Conservation (phyloP, 2,797 vertebrate species). For the Enteromius afrohamiltoni region DNA sequence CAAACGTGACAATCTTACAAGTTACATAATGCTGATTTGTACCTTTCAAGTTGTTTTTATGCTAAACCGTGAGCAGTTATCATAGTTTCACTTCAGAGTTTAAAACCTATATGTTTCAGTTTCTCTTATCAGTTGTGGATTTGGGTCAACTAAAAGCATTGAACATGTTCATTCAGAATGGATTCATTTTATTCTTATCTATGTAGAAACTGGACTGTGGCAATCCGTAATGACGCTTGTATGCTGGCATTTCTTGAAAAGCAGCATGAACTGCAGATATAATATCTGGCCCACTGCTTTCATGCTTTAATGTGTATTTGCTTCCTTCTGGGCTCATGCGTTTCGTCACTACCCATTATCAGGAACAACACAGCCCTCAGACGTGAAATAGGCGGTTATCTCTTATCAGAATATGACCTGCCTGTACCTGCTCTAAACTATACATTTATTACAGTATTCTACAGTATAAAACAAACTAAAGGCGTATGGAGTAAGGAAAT, state of each 20-base stretch:
- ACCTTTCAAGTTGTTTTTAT: not conserved
- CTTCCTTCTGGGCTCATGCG: not conserved
- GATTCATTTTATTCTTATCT: slow-evolving; percentile 6
- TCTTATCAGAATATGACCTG: not conserved
- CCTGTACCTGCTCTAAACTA: slow-evolving; percentile 7
- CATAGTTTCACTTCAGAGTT: not conserved
- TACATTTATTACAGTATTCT: not conserved
- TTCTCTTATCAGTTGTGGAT: not conserved
- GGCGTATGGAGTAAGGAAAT: not conserved
- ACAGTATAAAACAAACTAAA: not conserved
- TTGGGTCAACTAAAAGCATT: not conserved
- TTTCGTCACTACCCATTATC: not conserved
- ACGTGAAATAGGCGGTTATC: not conserved
- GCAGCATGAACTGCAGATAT: slow-evolving; percentile 10
- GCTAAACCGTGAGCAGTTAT: not conserved
- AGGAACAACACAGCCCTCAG: not conserved
- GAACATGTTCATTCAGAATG: not conserved
- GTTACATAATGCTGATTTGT: not conserved
- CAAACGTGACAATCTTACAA: not conserved
- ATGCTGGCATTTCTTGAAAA: not conserved
- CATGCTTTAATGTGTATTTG: not conserved
- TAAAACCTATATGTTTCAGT: not conserved
- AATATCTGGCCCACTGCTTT: not conserved
- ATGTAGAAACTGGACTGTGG: not conserved
- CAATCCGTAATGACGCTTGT: not conserved